These are phyloP conservation scores for Apostichopus parvimensis DNA, from an alignment of 35 echinoderm and acorn worm genomes.

Conservation along the genomic window DNA sequence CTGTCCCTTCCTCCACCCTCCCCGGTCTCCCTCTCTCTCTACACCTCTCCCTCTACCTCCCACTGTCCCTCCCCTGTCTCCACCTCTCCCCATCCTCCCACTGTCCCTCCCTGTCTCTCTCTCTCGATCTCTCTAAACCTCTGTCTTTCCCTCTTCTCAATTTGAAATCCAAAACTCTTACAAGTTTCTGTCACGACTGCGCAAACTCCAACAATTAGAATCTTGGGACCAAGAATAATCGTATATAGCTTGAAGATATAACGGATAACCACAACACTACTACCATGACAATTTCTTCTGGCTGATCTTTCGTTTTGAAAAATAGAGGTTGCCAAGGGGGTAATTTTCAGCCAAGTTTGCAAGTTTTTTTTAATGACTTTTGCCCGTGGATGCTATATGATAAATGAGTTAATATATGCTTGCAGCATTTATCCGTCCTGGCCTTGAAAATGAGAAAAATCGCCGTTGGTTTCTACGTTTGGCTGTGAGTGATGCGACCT, in stretches of 20 bases:
- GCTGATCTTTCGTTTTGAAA: constrained; percentile 5
- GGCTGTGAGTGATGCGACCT: constrained; percentile 35
- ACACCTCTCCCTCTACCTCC: no score
- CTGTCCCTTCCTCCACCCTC: no score
- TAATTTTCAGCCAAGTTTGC: constrained; percentile 40
- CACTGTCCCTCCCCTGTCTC: no score
- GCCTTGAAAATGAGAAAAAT: constrained; percentile 45
- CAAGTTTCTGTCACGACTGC: background rate
- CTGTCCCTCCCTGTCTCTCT: no score
- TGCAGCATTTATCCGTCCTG: constrained; percentile 24
- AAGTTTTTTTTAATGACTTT: constrained; percentile 59
- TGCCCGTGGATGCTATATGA: constrained; percentile 60
- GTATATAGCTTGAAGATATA: background rate
- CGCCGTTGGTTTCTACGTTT: constrained; percentile 14
- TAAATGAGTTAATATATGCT: constrained; percentile 63
- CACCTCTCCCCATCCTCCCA: no score
- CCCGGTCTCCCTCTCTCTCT: no score
- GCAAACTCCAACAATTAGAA: background rate
- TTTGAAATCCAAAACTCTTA: no score
- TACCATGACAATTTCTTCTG: background rate
- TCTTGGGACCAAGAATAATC: background rate
- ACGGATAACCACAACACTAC: background rate
- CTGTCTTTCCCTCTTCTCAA: no score
- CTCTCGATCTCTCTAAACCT: no score
- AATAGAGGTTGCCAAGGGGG: constrained; percentile 20